Conservation (phyloP, 1,140 invertebrate species). For the Drosophila littoralis region DNA sequence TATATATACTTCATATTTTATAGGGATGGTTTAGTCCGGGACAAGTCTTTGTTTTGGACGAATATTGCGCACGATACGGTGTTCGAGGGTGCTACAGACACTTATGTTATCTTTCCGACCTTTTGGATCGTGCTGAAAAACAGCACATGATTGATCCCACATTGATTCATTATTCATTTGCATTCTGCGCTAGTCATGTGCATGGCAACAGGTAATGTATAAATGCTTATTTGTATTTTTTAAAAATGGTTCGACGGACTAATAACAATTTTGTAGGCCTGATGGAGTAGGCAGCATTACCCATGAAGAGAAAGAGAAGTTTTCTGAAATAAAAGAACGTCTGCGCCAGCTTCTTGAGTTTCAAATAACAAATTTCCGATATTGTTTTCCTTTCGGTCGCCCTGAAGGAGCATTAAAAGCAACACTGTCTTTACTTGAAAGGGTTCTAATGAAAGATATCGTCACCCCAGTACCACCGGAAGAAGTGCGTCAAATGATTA, state of each 20-base stretch:
- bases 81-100: conserved; percentile 98
- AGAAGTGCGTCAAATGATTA: conserved; percentile 97
- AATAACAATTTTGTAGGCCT: conserved; percentile 87
- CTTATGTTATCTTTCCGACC: conserved; percentile 97
- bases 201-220: conserved; percentile 91
- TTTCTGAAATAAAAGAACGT: conserved; percentile 98
- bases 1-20: not conserved
- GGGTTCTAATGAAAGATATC: conserved; percentile 99
- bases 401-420: conserved; percentile 99
- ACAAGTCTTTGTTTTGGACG: conserved; percentile 98
- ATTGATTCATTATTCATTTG: conserved; percentile 99
- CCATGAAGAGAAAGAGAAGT: conserved; percentile 98
- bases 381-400: conserved; percentile 99
- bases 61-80: conserved; percentile 99
- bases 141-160: conserved; percentile 98
- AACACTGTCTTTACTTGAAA: conserved; percentile 96
- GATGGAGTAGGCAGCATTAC: conserved; percentile 99
- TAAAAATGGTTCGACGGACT: not conserved
- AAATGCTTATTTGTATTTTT: not conserved
- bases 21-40: conserved; percentile 99
- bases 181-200: conserved; percentile 99
- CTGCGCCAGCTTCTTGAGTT: conserved; percentile 96
- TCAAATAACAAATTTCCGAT: conserved; percentile 99
- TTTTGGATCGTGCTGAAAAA: conserved; percentile 97
- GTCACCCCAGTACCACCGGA: conserved; percentile 98